These are phyloP conservation scores for Pachycephala philippinensis DNA, from an alignment of 2,113 vertebrate species.

Conservation along the genomic window DNA sequence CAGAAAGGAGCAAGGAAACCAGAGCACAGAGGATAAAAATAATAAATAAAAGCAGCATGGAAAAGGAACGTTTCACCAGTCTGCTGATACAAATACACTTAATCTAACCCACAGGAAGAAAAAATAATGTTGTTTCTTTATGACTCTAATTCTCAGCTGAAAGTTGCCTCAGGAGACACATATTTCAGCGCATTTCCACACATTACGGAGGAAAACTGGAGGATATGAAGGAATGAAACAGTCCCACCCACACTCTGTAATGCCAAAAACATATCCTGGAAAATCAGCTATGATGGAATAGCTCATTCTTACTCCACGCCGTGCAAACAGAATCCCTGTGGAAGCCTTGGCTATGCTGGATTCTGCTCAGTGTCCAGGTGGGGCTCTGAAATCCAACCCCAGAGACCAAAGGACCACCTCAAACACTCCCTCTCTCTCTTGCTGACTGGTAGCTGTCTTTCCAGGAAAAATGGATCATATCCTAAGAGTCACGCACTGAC, in stretches of 20 bases:
- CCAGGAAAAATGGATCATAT: neutral
- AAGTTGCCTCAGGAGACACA: neutral
- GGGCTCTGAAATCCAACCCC: neutral
- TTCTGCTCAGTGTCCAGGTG: neutral
- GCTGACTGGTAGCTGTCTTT: neutral
- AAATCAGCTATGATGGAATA: neutral
- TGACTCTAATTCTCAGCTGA: neutral
- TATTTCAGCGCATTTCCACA: neutral
- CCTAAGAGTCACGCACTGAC: neutral
- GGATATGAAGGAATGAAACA: neutral
- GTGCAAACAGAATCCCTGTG: neutral
- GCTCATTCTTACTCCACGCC: rapidly evolving
- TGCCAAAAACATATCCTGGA: neutral
- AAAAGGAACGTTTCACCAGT: neutral
- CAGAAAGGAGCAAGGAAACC: neutral
- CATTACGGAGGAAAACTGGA: neutral
- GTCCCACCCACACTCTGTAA: neutral
- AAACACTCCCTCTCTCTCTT: rapidly evolving
- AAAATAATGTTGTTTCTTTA: neutral
- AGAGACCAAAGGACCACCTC: neutral
- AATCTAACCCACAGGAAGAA: neutral
- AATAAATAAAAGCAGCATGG: neutral
- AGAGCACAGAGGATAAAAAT: neutral
- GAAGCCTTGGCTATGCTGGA: neutral
- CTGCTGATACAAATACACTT: neutral